These are phyloP conservation scores for Acanthacorydalis orientalis DNA, from an alignment of 2,888 invertebrate genomes.

Conservation along the genomic window DNA sequence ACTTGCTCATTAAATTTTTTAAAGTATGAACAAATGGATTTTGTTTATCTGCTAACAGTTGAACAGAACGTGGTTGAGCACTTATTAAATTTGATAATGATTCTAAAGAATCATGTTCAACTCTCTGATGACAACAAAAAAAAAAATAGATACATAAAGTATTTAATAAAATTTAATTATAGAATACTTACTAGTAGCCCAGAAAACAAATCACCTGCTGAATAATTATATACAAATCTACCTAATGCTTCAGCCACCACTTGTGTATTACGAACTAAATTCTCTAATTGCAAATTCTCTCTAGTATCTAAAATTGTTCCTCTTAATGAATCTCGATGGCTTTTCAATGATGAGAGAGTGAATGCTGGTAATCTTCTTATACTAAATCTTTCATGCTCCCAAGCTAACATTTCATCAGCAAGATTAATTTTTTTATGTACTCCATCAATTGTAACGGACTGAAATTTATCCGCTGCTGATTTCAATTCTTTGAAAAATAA, in stretches of 20 bases:
- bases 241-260: conserved; percentile 72
- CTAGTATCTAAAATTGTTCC: conserved; percentile 45
- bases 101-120: conserved; percentile 52
- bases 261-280: conserved; percentile 49
- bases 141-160: not conserved
- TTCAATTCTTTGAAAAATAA: conserved; percentile 47
- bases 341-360: conserved; percentile 68
- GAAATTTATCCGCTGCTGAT: conserved; percentile 30
- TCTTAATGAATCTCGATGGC: conserved; percentile 42
- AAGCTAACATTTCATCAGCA: conserved; percentile 77
- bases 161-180: not conserved
- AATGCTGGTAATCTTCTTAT: conserved; percentile 82
- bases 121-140: conserved; percentile 36
- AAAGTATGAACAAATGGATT: conserved; percentile 51
- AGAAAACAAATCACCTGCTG: conserved; percentile 47
- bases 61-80: conserved; percentile 57
- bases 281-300: conserved; percentile 35
- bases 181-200: conserved; percentile 49
- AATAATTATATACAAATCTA: conserved; percentile 59
- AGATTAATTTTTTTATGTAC: conserved; percentile 94
- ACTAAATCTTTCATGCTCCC: conserved; percentile 96
- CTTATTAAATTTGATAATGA: conserved; percentile 62
- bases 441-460: conserved; percentile 38
- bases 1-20: conserved; percentile 54
- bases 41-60: conserved; percentile 47